Percentiles rank a stretch among this genome's conserved stretches.
phyloP scores from a whole-genome alignment of 2,113 vertebrate genomes.

The Sinocyclocheilus grahami region DNA sequence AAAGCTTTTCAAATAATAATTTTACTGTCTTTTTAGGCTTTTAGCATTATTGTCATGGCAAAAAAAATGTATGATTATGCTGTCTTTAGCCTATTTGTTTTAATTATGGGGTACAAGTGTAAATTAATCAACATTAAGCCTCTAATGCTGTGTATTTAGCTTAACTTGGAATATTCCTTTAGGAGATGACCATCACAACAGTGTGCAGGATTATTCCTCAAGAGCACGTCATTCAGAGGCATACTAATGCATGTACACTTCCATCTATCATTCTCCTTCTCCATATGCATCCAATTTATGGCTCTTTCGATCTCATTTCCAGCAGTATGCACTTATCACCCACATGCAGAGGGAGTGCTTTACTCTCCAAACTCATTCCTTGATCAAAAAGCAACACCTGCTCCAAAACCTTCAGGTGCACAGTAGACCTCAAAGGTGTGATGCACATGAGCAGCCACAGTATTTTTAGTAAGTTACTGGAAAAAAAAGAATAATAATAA shows the following conservation, averaged over 20 bases:
- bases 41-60: background rate
- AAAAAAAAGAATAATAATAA: too few species aligned
- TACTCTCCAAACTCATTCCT: slow-evolving; percentile 4
- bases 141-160: background rate
- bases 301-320: slow-evolving; percentile 25
- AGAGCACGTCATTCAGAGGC: slow-evolving; percentile 6
- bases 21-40: background rate
- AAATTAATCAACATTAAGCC: background rate
- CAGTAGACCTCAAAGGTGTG: slow-evolving; percentile 36
- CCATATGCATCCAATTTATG: slow-evolving; percentile 1
- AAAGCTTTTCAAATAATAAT: background rate
- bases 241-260: slow-evolving; percentile 24
- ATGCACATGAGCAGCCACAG: slow-evolving; percentile 39
- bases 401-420: slow-evolving; percentile 1
- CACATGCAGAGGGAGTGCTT: slow-evolving; percentile 19
- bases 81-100: background rate
- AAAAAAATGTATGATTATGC: too few species aligned
- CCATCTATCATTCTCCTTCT: background rate
- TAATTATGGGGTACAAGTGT: background rate
- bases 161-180: background rate
- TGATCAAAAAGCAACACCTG: slow-evolving; percentile 47
- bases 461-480: slow-evolving; percentile 42
- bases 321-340: slow-evolving; percentile 13
- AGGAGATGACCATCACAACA: slow-evolving; percentile 62
- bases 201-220: slow-evolving; percentile 57